Conservation (phyloP, 2,113 vertebrate genomes). For the Murina feae region DNA sequence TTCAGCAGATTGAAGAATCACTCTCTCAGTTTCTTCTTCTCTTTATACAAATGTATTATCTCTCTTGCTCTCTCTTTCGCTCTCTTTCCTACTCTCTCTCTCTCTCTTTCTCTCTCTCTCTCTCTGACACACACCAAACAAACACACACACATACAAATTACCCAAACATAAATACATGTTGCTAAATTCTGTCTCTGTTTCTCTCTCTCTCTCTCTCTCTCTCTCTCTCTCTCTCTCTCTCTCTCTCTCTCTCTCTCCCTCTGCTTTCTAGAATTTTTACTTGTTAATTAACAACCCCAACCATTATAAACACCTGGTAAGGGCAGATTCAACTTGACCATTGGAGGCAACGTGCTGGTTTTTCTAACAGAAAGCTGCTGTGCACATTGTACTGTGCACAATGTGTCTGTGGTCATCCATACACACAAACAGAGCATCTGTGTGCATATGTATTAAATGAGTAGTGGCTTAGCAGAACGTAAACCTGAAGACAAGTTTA, state of each 20-base stretch:
- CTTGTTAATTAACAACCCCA: neutral
- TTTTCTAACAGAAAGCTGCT: neutral
- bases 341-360: too few relatives aligned
- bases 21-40: neutral
- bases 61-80: too few relatives aligned
- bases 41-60: neutral
- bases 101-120: neutral
- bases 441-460: neutral
- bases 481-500: neutral
- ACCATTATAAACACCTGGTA: neutral
- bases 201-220: neutral
- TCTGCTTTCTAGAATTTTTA: neutral
- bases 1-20: neutral
- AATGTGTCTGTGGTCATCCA: neutral
- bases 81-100: neutral
- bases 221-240: neutral
- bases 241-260: neutral
- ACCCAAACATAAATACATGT: neutral
- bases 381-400: neutral
- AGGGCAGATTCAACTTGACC: neutral
- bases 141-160: neutral
- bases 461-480: neutral
- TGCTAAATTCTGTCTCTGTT: neutral
- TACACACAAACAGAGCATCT: neutral
- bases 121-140: neutral